Evolutionary conservation across 2,888 invertebrate genomes (phyloP).

Genomic region (Orthosia gracilis): DNA sequence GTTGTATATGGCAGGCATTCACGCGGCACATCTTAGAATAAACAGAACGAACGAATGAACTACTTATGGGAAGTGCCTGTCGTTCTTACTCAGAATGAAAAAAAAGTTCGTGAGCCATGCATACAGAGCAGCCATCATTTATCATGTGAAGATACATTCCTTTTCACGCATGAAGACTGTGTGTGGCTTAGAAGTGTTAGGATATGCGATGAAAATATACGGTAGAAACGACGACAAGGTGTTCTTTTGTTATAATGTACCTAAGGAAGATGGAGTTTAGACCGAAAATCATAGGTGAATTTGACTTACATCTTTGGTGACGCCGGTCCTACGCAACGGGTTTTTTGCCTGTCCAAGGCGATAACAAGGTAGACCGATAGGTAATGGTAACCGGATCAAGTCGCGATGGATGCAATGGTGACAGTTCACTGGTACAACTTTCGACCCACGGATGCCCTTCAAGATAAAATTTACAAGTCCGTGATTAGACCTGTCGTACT

Average conservation of each 20-base stretch:
- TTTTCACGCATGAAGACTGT: slow-evolving; percentile 37
- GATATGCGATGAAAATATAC: slow-evolving; percentile 10
- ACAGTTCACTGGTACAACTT: too few relatives aligned
- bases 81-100: slow-evolving; percentile 51
- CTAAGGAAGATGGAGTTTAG: too few relatives aligned
- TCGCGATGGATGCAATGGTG: too few relatives aligned
- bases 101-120: slow-evolving; percentile 60
- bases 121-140: slow-evolving; percentile 54
- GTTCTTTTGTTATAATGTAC: neutral
- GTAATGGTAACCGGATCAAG: too few relatives aligned
- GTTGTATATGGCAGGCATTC: slow-evolving; percentile 30
- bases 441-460: too few relatives aligned
- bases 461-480: too few relatives aligned
- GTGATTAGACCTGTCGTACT: too few relatives aligned
- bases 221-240: neutral
- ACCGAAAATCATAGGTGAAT: too few relatives aligned
- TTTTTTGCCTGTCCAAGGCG: too few relatives aligned
- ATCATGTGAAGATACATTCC: slow-evolving; percentile 53
- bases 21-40: slow-evolving; percentile 37
- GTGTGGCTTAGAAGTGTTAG: slow-evolving; percentile 13
- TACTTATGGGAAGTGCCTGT: slow-evolving; percentile 54
- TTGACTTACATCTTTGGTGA: too few relatives aligned
- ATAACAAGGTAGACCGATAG: too few relatives aligned
- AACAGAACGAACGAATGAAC: slow-evolving; percentile 36
- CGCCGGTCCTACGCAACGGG: too few relatives aligned